Base-by-base conservation (phyloP, 2,797 vertebrate genomes). In the Pipistrellus nathusii region DNA sequence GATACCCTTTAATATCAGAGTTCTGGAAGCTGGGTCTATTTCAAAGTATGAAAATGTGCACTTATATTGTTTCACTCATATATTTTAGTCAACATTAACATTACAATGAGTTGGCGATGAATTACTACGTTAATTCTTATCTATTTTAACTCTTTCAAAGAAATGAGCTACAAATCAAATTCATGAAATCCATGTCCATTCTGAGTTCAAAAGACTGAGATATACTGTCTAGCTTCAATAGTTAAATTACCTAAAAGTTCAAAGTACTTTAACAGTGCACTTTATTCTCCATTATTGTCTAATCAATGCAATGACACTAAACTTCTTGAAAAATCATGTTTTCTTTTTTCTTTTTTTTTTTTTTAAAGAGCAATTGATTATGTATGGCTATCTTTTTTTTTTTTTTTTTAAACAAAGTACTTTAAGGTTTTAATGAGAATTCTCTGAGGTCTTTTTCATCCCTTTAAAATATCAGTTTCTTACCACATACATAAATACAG, bases 121-220 rank as follows among this genome's bases (percentile, higher is more conserved):
- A 64, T 64, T 23, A 73, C 64, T 5, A 72, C 68, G 35, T 68
- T 51, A 96, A 97, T 89, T 92, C 73, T 90, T 8, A 53, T 20
- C 94, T 93, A 59, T 82, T 71, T 23, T 94, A 59, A 90, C 27
- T 73, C 30, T 97, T 94, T 94, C 55, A 72, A 69, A 80, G 48
- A 97, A 96, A 93, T 83, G 5, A 91, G 44, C 66, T 89, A 95
- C 78, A 97, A 93, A 93, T 89, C 41, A 77, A 93, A 44, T 92
- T 17, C 87, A 78, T 38, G 94, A 93, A 75, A 85, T 83, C 38
- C 12, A 25, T 93, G 87, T 88, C 82, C 80, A 93, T 44, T 93
- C 11, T 41, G 7, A 97, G 82, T 87, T 94, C 62, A 93, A 38
- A 62, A 32, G 14, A 76, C 23, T 4, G 57, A 81, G 1, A 95